A percentile compares a stretch with the other conserved stretches of the same genome.
These are phyloP conservation scores for Entelurus aequoreus DNA, from an alignment of 2,113 vertebrate species.

Conservation along the genomic window DNA sequence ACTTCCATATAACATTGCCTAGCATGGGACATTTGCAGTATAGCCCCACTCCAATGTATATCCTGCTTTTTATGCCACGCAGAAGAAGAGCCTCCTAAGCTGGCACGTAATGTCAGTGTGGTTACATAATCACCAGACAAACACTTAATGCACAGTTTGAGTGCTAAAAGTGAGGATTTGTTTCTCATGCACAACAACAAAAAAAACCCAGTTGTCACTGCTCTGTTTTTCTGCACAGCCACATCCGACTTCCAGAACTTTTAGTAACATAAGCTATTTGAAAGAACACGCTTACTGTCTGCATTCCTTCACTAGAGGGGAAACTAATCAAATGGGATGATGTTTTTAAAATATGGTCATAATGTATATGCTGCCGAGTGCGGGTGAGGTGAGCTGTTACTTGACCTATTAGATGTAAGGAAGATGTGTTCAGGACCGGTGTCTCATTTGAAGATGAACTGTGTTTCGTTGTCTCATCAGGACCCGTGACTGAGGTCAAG, in stretches of 20 bases:
- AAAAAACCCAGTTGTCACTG: background rate
- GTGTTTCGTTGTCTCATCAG: conserved; percentile 58
- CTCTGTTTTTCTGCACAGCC: background rate
- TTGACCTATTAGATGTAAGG: conserved; percentile 16
- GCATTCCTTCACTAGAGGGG: background rate
- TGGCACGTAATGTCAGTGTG: conserved; percentile 19
- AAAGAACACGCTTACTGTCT: background rate
- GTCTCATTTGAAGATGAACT: background rate
- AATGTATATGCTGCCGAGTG: conserved; percentile 19
- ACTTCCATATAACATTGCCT: too few species aligned
- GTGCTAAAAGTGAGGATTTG: conserved; percentile 52
- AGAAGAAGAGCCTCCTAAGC: conserved; percentile 4
- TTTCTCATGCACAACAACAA: conserved; percentile 21
- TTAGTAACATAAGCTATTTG: background rate
- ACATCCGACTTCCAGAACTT: conserved; percentile 1
- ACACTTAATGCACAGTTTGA: conserved; percentile 50
- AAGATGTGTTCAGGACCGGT: background rate
- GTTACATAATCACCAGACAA: conserved; percentile 53
- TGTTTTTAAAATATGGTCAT: conserved; percentile 3
- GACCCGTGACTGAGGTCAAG: conserved; percentile 94
- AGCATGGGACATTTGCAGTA: background rate
- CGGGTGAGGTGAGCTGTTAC: conserved; percentile 5
- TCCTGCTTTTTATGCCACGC: background rate
- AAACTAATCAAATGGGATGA: conserved; percentile 31
- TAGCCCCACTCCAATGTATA: background rate